Percentiles rank a stretch among this genome's conserved stretches.
phyloP scores from a whole-genome alignment of 35 echinoderm and acorn worm species.

The Holothuria glaberrima region DNA sequence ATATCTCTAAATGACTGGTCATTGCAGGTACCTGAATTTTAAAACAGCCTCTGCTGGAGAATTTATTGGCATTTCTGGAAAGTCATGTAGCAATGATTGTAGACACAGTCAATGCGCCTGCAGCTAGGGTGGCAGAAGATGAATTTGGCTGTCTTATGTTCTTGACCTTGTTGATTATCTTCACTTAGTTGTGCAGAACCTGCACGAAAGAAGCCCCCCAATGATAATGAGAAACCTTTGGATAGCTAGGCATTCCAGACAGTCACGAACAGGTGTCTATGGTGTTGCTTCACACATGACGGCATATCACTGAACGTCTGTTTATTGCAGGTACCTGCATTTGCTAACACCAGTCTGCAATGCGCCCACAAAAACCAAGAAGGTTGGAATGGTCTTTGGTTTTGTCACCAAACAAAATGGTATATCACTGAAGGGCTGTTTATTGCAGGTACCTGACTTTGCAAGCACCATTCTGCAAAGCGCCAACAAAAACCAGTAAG shows the following conservation, averaged over 20 bases:
- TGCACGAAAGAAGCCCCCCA: slow-evolving; percentile 25
- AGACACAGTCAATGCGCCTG: no score
- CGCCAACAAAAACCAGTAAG: slow-evolving; percentile 46
- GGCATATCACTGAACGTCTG: no score
- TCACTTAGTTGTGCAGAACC: slow-evolving; percentile 49
- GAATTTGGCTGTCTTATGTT: slow-evolving; percentile 57
- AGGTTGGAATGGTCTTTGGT: slow-evolving; percentile 60
- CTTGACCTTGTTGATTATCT: slow-evolving; percentile 22
- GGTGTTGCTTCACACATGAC: no score
- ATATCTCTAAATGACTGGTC: no score
- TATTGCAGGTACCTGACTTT: slow-evolving; percentile 68
- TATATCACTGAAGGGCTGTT: slow-evolving; percentile 62
- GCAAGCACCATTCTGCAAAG: slow-evolving; percentile 42
- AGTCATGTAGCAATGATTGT: no score
- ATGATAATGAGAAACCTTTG: no score
- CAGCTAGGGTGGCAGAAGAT: slow-evolving; percentile 45
- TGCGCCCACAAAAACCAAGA: slow-evolving; percentile 46
- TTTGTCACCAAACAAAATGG: slow-evolving; percentile 65
- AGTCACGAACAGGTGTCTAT: no score
- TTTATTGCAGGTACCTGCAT: no score
- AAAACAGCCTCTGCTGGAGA: no score
- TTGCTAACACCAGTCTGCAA: slow-evolving; percentile 54
- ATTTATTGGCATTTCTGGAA: no score
- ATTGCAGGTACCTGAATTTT: no score
- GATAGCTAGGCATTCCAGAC: no score